Percentiles rank a stretch among this genome's conserved stretches.
Evolutionary conservation across 2,888 invertebrate species (phyloP).

Genomic region (Cheiracanthium punctorium): DNA sequence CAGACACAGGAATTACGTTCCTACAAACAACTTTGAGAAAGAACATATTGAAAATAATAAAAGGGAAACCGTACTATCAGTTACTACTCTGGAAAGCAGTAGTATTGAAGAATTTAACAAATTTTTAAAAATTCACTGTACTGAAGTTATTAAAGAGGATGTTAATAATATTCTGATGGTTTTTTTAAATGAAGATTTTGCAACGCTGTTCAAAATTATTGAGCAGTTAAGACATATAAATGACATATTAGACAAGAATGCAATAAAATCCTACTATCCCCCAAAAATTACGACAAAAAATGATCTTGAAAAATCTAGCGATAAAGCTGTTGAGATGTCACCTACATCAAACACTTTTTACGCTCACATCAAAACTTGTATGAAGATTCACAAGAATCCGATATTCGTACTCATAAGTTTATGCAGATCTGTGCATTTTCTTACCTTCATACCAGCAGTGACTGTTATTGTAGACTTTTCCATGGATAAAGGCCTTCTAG

Average conservation of each 20-base stretch:
- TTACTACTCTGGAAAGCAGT: too few relatives aligned
- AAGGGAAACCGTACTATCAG: too few relatives aligned
- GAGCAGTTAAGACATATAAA: background rate
- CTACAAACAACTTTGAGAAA: background rate
- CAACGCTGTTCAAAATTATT: background rate
- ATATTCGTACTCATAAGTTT: conserved; percentile 49
- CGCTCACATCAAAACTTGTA: conserved; percentile 22
- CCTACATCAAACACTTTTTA: background rate
- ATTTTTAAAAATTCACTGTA: too few relatives aligned
- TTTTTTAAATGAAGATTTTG: too few relatives aligned
- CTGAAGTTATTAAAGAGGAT: too few relatives aligned
- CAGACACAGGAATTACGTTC: background rate
- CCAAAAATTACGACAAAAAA: too few relatives aligned
- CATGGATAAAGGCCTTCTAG: conserved; percentile 60
- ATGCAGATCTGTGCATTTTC: conserved; percentile 35
- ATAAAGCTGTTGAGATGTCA: background rate
- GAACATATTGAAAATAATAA: background rate
- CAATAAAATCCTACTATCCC: background rate
- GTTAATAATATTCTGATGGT: too few relatives aligned
- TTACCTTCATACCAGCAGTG: conserved; percentile 45
- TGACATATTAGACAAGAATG: background rate
- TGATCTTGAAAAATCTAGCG: too few relatives aligned
- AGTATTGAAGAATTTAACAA: too few relatives aligned
- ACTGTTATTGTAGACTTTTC: conserved; percentile 68
- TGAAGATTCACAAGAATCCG: conserved; percentile 39